These are phyloP conservation scores for Micrasema longulum DNA, from an alignment of 1,140 invertebrate genomes.

Conservation along the genomic window DNA sequence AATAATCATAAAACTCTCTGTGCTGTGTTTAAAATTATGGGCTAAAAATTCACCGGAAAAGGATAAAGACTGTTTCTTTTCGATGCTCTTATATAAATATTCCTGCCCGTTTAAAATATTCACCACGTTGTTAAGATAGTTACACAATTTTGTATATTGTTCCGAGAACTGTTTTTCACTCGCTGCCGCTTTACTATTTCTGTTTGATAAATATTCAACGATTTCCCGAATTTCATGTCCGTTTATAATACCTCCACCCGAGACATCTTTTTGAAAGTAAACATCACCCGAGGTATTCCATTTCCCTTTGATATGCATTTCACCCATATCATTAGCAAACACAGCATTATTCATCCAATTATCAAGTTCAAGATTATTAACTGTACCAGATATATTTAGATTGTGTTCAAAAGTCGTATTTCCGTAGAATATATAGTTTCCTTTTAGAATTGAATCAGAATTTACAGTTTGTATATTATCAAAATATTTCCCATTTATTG, in stretches of 20 bases:
- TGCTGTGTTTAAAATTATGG: conserved; percentile 28
- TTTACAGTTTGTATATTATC: conserved; percentile 37
- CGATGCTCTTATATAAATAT: conserved; percentile 43
- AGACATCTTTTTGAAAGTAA: conserved; percentile 32
- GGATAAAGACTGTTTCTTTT: conserved; percentile 43
- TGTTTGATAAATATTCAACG: conserved; percentile 22
- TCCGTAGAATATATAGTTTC: conserved; percentile 44
- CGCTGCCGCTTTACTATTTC: neutral
- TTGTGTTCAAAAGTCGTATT: conserved; percentile 32
- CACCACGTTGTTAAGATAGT: conserved; percentile 22
- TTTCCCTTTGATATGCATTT: conserved; percentile 29
- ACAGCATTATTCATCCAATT: conserved; percentile 49
- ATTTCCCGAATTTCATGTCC: conserved; percentile 32
- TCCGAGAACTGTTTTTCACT: conserved; percentile 24
- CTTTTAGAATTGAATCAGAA: conserved; percentile 36
- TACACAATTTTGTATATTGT: conserved; percentile 30
- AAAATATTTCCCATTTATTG: conserved; percentile 29
- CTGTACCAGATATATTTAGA: conserved; percentile 29
- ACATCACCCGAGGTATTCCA: conserved; percentile 41
- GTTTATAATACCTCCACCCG: conserved; percentile 12
- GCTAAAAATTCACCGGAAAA: conserved; percentile 2
- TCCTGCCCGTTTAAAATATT: conserved; percentile 32
- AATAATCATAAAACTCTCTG: conserved; percentile 37
- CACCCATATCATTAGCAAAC: conserved; percentile 30
- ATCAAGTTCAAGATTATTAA: conserved; percentile 44